These are phyloP conservation scores for Drosophila biarmipes DNA, from an alignment of 1,140 invertebrate species.

Conservation along the genomic window DNA sequence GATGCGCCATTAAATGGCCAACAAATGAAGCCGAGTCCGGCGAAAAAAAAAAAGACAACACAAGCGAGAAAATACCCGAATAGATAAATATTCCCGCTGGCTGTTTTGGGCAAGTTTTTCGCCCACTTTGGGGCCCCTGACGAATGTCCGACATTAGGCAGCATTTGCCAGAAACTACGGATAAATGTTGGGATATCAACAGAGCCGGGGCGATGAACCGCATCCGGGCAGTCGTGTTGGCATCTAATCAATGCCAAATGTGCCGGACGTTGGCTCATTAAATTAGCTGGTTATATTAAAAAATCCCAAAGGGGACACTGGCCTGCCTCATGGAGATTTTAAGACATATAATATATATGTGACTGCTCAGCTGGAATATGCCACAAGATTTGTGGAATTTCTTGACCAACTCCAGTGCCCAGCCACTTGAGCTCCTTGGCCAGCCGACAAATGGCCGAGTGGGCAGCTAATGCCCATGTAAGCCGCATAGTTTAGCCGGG, in stretches of 20 bases:
- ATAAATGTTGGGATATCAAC: not conserved
- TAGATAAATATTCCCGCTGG: slow-evolving; percentile 26
- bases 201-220: not conserved
- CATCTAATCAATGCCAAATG: slow-evolving; percentile 29
- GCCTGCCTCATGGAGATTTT: not conserved
- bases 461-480: slow-evolving; percentile 44
- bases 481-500: slow-evolving; percentile 35
- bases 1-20: slow-evolving; percentile 45
- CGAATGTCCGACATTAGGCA: slow-evolving; percentile 38
- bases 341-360: not conserved
- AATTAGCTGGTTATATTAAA: not conserved
- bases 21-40: slow-evolving; percentile 39
- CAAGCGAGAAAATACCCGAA: slow-evolving; percentile 1
- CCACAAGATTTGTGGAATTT: not conserved
- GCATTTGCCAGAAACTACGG: slow-evolving; percentile 8
- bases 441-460: slow-evolving; percentile 34
- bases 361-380: not conserved
- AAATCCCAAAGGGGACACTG: not conserved
- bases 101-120: slow-evolving; percentile 1
- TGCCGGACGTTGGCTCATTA: slow-evolving; percentile 1
- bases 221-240: slow-evolving; percentile 1
- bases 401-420: not conserved
- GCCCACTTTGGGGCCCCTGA: slow-evolving; percentile 1
- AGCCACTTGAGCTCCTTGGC: slow-evolving; percentile 12
- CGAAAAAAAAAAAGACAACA: not conserved